Evolutionary conservation across 2,888 invertebrate species (phyloP).

Genomic region (Neoitamus cyanurus): DNA sequence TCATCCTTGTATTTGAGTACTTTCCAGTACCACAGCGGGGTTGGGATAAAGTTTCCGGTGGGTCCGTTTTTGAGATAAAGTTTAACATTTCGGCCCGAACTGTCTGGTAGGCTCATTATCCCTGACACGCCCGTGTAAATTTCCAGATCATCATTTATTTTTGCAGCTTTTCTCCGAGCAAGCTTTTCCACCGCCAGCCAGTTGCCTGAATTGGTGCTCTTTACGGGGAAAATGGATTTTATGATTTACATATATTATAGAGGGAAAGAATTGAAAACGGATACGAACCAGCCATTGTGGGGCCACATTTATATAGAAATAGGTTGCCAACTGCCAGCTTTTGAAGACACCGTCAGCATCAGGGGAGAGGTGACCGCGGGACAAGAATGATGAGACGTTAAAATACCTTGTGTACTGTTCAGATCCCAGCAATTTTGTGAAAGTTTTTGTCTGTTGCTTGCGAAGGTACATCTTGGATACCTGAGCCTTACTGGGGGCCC

Average conservation of each 20-base stretch:
- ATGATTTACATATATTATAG: conserved; percentile 45
- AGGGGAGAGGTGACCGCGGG: conserved; percentile 67
- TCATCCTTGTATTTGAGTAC: conserved; percentile 52
- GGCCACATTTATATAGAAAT: conserved; percentile 67
- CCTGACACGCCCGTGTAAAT: conserved; percentile 66
- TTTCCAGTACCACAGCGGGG: conserved; percentile 67
- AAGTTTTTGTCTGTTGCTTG: neutral
- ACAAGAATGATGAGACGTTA: conserved; percentile 59
- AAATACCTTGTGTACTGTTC: conserved; percentile 57
- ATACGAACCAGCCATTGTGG: conserved; percentile 66
- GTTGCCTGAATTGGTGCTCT: conserved; percentile 65
- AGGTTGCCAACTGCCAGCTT: conserved; percentile 66
- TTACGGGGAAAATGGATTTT: too few species aligned
- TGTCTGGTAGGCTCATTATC: conserved; percentile 62
- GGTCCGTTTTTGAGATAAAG: conserved; percentile 61
- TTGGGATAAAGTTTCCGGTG: conserved; percentile 60
- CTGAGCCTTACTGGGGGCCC: neutral
- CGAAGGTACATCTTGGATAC: neutral
- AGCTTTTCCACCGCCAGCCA: conserved; percentile 66
- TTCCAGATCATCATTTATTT: conserved; percentile 59
- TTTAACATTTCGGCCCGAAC: conserved; percentile 48
- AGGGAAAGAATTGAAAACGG: conserved; percentile 39
- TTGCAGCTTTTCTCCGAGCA: conserved; percentile 61
- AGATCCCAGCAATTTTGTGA: neutral
- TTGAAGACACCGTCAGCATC: conserved; percentile 67